Conservation (phyloP, 2,888 invertebrate genomes). For the Oithona nana region DNA sequence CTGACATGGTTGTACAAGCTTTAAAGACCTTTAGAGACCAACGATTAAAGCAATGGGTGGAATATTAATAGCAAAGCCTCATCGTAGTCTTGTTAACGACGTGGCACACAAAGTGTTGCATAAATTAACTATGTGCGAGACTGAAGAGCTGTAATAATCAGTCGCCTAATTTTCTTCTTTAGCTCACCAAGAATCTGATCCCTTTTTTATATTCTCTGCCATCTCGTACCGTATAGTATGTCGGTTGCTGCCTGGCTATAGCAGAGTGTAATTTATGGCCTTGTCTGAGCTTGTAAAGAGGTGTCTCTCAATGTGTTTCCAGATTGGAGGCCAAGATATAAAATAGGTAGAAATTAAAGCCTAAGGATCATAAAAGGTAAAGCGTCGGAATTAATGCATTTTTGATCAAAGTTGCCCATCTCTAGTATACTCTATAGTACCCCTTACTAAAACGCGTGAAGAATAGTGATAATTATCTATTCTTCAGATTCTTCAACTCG, state of each 20-base stretch:
- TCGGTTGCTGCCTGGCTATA: background rate
- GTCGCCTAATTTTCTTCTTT: no score
- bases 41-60: no score
- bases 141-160: no score
- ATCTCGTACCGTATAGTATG: background rate
- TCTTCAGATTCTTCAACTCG: no score
- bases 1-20: no score
- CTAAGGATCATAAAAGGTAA: background rate
- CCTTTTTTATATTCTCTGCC: background rate
- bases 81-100: no score
- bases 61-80: background rate
- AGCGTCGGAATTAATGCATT: background rate
- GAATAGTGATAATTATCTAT: no score
- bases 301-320: background rate
- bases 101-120: background rate
- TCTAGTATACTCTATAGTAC: no score
- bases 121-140: background rate
- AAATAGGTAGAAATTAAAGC: background rate
- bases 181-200: no score
- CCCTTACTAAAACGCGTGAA: no score
- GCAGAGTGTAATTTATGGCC: background rate
- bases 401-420: no score
- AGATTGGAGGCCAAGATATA: background rate
- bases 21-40: no score
- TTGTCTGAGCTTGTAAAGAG: background rate